A percentile compares a stretch with the other conserved stretches of the same genome.
These are phyloP conservation scores for Apodemia hepburni DNA, from an alignment of 2,888 invertebrate species.

Conservation along the genomic window DNA sequence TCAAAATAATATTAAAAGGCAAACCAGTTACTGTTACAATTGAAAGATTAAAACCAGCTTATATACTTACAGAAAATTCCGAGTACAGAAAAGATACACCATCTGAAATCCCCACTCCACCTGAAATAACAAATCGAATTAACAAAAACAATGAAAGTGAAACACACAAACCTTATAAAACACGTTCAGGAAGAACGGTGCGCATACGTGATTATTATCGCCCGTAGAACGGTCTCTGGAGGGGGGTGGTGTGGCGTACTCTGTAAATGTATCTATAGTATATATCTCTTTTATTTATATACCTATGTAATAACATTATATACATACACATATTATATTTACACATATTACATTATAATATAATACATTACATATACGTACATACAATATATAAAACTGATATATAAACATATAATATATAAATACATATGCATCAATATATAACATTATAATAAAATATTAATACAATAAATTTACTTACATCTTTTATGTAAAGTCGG, in stretches of 20 bases:
- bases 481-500: no score
- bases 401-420: no score
- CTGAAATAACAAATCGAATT: not conserved
- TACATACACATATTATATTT: not conserved
- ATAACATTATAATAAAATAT: no score
- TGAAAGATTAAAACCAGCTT: constrained; percentile 36
- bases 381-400: no score
- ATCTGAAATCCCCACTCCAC: not conserved
- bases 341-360: no score
- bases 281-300: not conserved
- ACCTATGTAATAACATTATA: not conserved
- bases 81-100: not conserved
- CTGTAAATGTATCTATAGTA: constrained; percentile 1
- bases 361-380: no score
- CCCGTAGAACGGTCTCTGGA: constrained; percentile 18
- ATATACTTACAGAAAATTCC: constrained; percentile 19
- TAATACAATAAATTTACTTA: no score
- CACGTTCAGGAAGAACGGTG: constrained; percentile 4
- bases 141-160: not conserved
- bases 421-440: no score
- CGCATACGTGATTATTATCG: constrained; percentile 17
- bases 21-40: constrained; percentile 32
- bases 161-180: not conserved
- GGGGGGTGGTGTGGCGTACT: constrained; percentile 18
- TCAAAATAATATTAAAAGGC: constrained; percentile 31